A percentile compares a stretch with the other conserved stretches of the same genome.
These are phyloP conservation scores for Chloropsis hardwickii DNA, from an alignment of 2,113 vertebrate species.

Conservation along the genomic window DNA sequence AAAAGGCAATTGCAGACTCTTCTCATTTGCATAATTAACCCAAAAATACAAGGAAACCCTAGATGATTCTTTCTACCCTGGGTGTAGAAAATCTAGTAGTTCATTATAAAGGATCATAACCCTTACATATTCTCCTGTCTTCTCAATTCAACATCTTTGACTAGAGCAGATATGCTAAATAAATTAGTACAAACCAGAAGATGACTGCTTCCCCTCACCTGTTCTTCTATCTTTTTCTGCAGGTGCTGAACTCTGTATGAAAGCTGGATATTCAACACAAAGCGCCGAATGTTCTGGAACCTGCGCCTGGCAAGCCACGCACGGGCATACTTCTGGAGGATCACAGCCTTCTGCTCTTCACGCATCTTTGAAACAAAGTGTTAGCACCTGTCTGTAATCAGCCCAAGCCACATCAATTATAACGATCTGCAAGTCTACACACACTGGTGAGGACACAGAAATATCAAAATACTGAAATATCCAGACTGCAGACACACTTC, in stretches of 20 bases:
- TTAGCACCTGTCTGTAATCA: background rate
- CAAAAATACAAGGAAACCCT: background rate
- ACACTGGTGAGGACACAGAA: background rate
- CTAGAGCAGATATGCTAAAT: background rate
- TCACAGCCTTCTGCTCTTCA: constrained; percentile 87
- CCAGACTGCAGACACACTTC: too few species aligned
- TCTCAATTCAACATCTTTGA: background rate
- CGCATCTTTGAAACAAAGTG: constrained; percentile 78
- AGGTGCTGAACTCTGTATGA: constrained; percentile 90
- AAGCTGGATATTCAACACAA: constrained; percentile 93
- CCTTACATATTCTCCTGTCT: background rate
- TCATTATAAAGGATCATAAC: background rate
- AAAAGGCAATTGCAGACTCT: background rate
- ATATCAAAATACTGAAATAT: background rate
- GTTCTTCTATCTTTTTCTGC: constrained; percentile 90
- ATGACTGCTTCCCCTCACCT: constrained; percentile 71
- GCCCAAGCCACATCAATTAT: background rate
- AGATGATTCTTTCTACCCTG: background rate
- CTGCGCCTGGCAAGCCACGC: constrained; percentile 91
- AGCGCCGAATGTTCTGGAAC: constrained; percentile 89
- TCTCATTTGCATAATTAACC: background rate
- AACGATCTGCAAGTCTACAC: background rate
- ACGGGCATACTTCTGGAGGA: constrained; percentile 91
- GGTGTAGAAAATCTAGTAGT: background rate
- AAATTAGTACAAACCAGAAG: background rate